Conservation (phyloP, 2,888 invertebrate species). For the Standfussiana lucernea region DNA sequence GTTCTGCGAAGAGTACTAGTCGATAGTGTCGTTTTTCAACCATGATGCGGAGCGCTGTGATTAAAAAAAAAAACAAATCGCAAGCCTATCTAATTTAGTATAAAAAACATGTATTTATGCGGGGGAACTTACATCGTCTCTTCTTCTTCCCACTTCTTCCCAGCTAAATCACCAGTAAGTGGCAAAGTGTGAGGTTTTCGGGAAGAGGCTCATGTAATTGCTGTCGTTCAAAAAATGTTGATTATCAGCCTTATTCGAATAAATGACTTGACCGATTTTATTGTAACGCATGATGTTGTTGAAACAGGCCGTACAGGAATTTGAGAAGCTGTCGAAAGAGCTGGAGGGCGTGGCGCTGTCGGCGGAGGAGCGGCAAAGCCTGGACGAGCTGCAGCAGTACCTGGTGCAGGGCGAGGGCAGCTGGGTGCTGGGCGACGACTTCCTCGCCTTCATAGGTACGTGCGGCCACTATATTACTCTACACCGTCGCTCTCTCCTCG, state of each 20-base stretch:
- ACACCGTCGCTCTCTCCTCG: not conserved
- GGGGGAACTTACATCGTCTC: not conserved
- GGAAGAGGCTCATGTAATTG: not conserved
- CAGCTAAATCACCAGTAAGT: not conserved
- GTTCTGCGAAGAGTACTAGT: too few relatives aligned
- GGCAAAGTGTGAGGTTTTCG: not conserved
- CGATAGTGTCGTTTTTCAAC: too few relatives aligned
- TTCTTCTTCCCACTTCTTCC: not conserved
- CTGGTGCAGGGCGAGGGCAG: conserved; percentile 97
- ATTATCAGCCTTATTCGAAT: not conserved
- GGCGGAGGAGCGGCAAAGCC: conserved; percentile 93
- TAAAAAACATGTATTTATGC: too few relatives aligned
- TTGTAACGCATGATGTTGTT: not conserved
- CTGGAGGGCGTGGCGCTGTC: conserved; percentile 93
- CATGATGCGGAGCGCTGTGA: not conserved
- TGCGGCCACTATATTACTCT: not conserved
- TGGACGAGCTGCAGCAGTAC: conserved; percentile 96
- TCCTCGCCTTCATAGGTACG: conserved; percentile 94
- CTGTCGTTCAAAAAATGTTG: not conserved
- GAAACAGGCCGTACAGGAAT: conserved; percentile 92
- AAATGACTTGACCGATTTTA: not conserved
- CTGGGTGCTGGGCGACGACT: conserved; percentile 97
- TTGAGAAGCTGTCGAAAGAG: conserved; percentile 93
- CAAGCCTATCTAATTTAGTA: too few relatives aligned
- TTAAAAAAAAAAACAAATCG: too few relatives aligned